Evolutionary conservation across 2,888 invertebrate species (phyloP).

Genomic region (Hoplodrina blanda): DNA sequence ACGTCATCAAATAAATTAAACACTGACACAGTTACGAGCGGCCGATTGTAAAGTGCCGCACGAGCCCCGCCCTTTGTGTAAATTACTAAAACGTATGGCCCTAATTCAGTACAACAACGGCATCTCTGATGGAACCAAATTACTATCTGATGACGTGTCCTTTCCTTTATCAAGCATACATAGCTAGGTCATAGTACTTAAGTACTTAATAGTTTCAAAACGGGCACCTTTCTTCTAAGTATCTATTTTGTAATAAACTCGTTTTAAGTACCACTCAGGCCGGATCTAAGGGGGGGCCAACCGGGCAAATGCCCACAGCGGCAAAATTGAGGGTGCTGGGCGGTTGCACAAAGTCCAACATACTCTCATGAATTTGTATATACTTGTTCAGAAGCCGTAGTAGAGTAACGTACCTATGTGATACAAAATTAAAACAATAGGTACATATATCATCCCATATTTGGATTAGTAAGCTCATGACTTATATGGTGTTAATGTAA

Average conservation of each 20-base stretch:
- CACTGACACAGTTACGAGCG: conserved; percentile 5
- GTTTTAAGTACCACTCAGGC: too few species aligned
- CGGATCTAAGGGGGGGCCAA: too few species aligned
- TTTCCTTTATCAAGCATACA: background rate
- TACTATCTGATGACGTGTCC: background rate
- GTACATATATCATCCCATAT: too few species aligned
- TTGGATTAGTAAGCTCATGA: too few species aligned
- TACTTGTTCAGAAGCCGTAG: too few species aligned
- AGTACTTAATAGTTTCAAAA: background rate
- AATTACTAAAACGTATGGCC: conserved; percentile 8
- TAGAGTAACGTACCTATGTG: too few species aligned
- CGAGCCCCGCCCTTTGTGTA: background rate
- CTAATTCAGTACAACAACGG: conserved; percentile 8
- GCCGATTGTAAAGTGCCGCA: background rate
- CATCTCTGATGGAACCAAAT: background rate
- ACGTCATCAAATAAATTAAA: conserved; percentile 2
- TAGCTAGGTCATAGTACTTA: background rate
- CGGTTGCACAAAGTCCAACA: too few species aligned
- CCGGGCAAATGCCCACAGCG: too few species aligned
- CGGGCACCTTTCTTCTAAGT: background rate
- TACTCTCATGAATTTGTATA: too few species aligned
- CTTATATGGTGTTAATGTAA: too few species aligned
- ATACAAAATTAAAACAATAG: too few species aligned
- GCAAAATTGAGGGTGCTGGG: too few species aligned
- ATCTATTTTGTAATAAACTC: background rate